phyloP scores from a whole-genome alignment of 2,888 invertebrate genomes.

The Deroplatys truncata region DNA sequence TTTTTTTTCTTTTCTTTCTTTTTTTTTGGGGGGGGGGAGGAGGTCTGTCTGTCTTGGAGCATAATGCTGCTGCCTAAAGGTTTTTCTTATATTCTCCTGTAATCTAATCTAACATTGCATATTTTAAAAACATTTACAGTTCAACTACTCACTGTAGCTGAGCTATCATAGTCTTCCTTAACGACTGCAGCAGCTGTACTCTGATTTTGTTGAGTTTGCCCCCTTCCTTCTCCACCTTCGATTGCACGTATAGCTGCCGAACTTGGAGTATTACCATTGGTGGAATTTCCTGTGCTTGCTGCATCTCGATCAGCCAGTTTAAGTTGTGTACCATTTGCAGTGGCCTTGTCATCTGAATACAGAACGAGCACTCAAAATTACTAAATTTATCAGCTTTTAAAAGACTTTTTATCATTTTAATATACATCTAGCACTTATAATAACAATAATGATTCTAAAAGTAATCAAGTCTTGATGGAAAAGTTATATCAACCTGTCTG shows the following conservation, averaged over 20 bases:
- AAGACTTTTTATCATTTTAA: too few species aligned
- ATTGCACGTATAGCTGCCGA: neutral
- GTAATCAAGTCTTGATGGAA: neutral
- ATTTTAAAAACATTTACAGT: too few species aligned
- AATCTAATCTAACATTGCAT: too few species aligned
- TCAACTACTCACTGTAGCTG: constrained; percentile 49
- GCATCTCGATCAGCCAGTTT: neutral
- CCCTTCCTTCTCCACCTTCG: neutral
- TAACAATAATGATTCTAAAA: neutral
- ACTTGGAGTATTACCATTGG: neutral
- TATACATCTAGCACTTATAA: too few species aligned
- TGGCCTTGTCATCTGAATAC: neutral
- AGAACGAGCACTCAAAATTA: neutral
- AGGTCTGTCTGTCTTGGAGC: too few species aligned
- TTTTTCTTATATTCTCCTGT: too few species aligned
- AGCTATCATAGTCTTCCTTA: constrained; percentile 54
- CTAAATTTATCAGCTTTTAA: neutral
- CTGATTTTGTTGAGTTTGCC: constrained; percentile 8
- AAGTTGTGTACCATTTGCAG: neutral
- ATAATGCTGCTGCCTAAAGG: too few species aligned
- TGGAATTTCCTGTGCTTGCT: neutral
- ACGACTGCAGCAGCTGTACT: constrained; percentile 24
- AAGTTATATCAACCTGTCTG: neutral
- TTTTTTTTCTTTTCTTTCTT: too few species aligned
- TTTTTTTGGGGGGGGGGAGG: too few species aligned